Conservation (phyloP, 2,888 invertebrate genomes). For the Cyrtodaria siliqua region DNA sequence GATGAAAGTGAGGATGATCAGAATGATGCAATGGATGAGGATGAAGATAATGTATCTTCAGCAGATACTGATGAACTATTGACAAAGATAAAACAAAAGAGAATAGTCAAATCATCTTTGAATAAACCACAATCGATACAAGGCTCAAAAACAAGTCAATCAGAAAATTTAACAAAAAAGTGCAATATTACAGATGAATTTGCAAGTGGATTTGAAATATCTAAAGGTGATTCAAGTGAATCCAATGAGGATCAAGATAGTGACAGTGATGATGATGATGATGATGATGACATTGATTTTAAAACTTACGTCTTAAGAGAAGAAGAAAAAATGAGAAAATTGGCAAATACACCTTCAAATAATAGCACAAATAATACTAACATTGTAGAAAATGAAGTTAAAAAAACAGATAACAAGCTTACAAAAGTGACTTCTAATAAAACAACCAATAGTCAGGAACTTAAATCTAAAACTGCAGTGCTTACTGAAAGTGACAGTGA, state of each 20-base stretch:
- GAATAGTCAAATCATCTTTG: too few relatives aligned
- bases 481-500: not conserved
- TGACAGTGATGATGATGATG: not conserved
- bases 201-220: too few relatives aligned
- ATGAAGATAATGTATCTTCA: not conserved
- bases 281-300: not conserved
- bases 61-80: too few relatives aligned
- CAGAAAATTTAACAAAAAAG: too few relatives aligned
- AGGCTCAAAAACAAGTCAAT: too few relatives aligned
- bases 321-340: not conserved
- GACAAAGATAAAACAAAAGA: too few relatives aligned
- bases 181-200: too few relatives aligned
- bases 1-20: not conserved
- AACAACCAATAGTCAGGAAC: not conserved
- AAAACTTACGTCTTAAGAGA: not conserved
- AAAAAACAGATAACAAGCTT: not conserved
- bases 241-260: too few relatives aligned
- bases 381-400: not conserved
- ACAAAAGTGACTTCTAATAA: not conserved
- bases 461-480: not conserved
- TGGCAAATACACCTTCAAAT: too few relatives aligned
- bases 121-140: too few relatives aligned
- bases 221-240: too few relatives aligned
- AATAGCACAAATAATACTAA: too few relatives aligned
- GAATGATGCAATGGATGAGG: not conserved